Evolutionary conservation across 64 coral and sea anemone genomes (phyloP), one percentile per base, ranked within the genome.

Genomic region (Stylophora pistillata): DNA sequence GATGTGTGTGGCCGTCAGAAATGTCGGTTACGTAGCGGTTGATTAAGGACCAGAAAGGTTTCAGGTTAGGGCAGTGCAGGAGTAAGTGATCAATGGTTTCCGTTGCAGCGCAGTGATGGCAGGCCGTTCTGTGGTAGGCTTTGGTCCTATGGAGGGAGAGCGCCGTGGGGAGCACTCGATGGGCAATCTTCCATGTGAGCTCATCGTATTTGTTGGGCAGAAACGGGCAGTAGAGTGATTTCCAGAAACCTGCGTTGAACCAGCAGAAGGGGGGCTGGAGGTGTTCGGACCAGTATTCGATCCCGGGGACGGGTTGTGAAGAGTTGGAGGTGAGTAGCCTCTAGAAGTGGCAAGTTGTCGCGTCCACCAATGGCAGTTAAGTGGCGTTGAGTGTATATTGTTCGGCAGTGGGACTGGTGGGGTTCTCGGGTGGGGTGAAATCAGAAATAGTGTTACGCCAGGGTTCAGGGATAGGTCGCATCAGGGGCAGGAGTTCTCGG

Each of bases 121-220:
- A 84, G 17, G 64, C 9, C 12, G 59, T 20, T 10, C n/a, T 29
- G 29, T 68, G 15, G 17, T 37, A 52, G 2, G 68, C 81, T 3
- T 18, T 29, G 10, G 47, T 63, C 21, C 21, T 58, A 21, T 61
- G 13, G 10, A 81, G 18, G 1, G 78, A 32, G 0, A 61, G 25
- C 0, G 55, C 54, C 0, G 78, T 81, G 15, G 78, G 78, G 0
- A 81, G 23, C 3, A 62, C 32, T 21, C 78, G 15, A 0, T 84
- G 81, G 1, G 47, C 23, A 3, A 66, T 84, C 30, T 33, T 65
- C 81, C 58, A 84, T 13, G 64, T 84, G 13, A 66, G 14, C 13
- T 84, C 81, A 10, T 30, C 81, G 29, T 64, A 15, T 30, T 31
- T 66, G 81, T 61, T 84, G n/a, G n/a, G n/a, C n/a, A n/a, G n/a